Percentiles rank a stretch among this genome's conserved stretches.
Conservation (phyloP, 2,113 vertebrate genomes). For the Eira barbara region DNA sequence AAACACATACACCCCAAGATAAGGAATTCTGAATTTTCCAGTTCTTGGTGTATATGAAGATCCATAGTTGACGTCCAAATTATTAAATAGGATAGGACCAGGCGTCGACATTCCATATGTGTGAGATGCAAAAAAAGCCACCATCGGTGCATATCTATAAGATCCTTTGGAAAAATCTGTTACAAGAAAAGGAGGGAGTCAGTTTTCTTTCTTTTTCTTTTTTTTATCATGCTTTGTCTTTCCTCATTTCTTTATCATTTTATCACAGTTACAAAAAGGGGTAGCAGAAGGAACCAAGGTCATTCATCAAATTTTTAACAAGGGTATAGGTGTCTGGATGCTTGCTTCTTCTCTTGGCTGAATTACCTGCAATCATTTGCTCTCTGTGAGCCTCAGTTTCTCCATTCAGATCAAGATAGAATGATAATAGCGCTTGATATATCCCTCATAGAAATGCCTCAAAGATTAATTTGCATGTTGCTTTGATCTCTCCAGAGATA, state of each 20-base stretch:
- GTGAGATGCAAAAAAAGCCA: constrained; percentile 87
- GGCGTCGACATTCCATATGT: constrained; percentile 84
- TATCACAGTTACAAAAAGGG: background rate
- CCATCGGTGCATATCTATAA: constrained; percentile 87
- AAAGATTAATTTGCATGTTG: constrained; percentile 38
- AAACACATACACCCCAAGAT: constrained; percentile 87
- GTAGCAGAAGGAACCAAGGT: background rate
- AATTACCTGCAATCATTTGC: background rate
- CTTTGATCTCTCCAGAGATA: constrained; percentile 37
- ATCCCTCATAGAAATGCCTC: background rate
- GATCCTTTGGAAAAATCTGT: constrained; percentile 89
- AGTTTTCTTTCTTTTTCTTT: background rate
- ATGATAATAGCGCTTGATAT: background rate
- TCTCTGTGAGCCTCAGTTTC: constrained; percentile 27
- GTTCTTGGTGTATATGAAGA: constrained; percentile 84
- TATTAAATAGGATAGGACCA: constrained; percentile 87
- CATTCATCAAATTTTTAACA: background rate
- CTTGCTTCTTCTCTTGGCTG: background rate
- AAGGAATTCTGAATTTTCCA: constrained; percentile 86
- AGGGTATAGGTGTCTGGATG: background rate
- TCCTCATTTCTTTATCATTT: background rate
- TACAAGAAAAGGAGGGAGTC: constrained; percentile 44
- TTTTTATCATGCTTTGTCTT: background rate
- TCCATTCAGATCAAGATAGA: background rate
- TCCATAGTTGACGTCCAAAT: constrained; percentile 86